Conservation (phyloP, 2,797 vertebrate species). For the Thunnus albacares region DNA sequence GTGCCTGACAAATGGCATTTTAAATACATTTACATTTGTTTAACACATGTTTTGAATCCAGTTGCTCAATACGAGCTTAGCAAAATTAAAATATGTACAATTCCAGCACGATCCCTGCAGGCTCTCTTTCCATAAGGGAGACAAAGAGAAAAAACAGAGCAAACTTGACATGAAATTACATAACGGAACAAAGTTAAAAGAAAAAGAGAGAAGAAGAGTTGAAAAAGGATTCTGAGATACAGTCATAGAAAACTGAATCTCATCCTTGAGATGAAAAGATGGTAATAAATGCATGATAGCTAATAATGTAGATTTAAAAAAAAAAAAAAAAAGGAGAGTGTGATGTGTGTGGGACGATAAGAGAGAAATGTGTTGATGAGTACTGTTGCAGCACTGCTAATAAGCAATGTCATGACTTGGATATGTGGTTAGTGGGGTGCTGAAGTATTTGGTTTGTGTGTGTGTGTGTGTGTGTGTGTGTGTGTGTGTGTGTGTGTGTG, state of each 20-base stretch:
- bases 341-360: neutral
- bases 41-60: neutral
- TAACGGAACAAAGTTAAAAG: neutral
- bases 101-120: too few relatives aligned
- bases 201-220: neutral
- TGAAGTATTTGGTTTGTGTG: neutral
- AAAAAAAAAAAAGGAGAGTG: neutral
- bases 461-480: neutral
- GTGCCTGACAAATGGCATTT: neutral
- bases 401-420: constrained; percentile 47
- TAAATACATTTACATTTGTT: neutral
- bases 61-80: neutral
- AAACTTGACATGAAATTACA: neutral
- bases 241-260: neutral
- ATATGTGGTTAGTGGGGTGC: neutral
- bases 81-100: neutral
- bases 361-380: constrained; percentile 45
- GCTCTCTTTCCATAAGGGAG: neutral
- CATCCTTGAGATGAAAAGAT: neutral
- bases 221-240: neutral
- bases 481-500: constrained; percentile 7
- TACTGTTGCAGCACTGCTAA: constrained; percentile 24
- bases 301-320: neutral
- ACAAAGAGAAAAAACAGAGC: neutral
- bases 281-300: neutral